Percentiles rank a stretch among this genome's conserved stretches.
These are phyloP conservation scores for Erythrocercus mccallii DNA, from an alignment of 2,113 vertebrate genomes.

Conservation along the genomic window DNA sequence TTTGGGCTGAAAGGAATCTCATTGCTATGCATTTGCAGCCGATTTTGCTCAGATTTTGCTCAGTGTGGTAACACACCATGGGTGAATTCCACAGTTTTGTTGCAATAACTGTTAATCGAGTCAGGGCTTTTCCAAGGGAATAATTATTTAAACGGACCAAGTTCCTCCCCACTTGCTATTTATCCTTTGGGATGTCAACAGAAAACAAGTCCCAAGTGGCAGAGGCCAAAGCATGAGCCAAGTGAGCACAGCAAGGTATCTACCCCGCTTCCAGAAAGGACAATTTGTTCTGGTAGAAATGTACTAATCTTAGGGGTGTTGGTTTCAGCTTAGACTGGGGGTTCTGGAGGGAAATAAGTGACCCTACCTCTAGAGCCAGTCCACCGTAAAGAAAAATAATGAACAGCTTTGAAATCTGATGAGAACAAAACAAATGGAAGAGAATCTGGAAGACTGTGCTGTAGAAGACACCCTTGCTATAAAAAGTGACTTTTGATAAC, in stretches of 20 bases:
- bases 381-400: conserved; percentile 34
- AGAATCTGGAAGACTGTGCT: conserved; percentile 21
- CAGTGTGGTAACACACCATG: neutral
- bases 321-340: rapidly evolving
- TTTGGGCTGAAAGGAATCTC: neutral
- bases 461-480: neutral
- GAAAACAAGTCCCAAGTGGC: neutral
- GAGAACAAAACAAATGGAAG: neutral
- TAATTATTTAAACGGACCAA: neutral
- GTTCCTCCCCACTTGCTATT: neutral
- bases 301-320: neutral
- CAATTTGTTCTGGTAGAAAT: neutral
- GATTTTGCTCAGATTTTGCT: neutral
- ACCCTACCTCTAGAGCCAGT: neutral
- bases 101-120: neutral
- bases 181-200: neutral
- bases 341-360: neutral
- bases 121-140: neutral
- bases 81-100: neutral
- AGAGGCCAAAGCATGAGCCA: neutral
- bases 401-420: neutral
- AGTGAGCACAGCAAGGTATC: neutral
- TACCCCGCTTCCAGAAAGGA: neutral
- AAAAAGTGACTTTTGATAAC: conserved; percentile 68
- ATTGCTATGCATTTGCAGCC: neutral